Evolutionary conservation across 2,113 vertebrate species (phyloP), one percentile per base, ranked within the genome.

Genomic region (Gasterosteus aculeatus): DNA sequence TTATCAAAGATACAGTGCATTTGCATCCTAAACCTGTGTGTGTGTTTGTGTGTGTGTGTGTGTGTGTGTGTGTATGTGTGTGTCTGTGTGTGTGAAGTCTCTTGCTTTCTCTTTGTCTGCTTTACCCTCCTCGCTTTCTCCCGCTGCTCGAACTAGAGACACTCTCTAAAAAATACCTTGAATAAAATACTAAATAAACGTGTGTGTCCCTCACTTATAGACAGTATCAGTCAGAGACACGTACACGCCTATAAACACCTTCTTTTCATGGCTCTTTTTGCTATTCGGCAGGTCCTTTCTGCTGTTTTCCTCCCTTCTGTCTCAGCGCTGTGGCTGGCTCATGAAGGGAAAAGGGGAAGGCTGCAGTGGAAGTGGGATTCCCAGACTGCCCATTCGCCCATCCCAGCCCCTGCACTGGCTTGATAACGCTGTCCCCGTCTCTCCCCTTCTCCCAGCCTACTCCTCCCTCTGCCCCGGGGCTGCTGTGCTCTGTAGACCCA

Each of bases 401-500:
- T 77, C 85, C 76, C 76, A 78, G 80, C 80, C 87, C 82, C 93
- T 94, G 93, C 85, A 86, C 81, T 16, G 60, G 87, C 78, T 89
- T 93, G 94, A 95, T 95, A 95, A 95, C 77, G 12, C 68, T 38
- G 5, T 59, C 77, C 58, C 72, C 14, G 49, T 71, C 56, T 65
- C 84, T 65, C 84, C 65, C 70, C 66, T 51, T 29, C 22, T 19
- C 49, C 46, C 71, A 73, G 78, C 53, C 85, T 65, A 65, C 69
- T 76, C 80, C 82, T 85, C 85, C 88, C 80, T 87, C 81, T 83
- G 71, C 90, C 89, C 81, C 58, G 54, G 82, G 22, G 85, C 82
- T 77, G 79, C 81, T 85, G 89, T 87, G 88, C 89, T 91, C 89
- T 89, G 83, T 71, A 81, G 90, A 93, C 92, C 88, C 75, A 62